Evolutionary conservation across 1,140 invertebrate species (phyloP).

Genomic region (Onthophagus taurus): DNA sequence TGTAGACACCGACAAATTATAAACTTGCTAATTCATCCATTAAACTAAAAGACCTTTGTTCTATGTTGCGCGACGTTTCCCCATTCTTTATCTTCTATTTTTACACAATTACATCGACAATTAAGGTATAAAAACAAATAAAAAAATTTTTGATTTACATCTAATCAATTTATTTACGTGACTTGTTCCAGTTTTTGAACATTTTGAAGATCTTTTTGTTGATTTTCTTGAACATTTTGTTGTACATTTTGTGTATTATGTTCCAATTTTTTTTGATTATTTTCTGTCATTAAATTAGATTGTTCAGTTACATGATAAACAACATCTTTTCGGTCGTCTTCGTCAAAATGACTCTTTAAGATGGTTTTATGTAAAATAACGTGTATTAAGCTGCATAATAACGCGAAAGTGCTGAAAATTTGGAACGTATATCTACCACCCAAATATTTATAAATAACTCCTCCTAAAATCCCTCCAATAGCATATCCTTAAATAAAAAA

Average conservation of each 20-base stretch:
- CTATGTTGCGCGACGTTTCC: too few species aligned
- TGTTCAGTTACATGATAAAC: background rate
- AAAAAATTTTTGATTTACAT: too few species aligned
- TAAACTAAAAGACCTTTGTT: too few species aligned
- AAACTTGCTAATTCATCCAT: too few species aligned
- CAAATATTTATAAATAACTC: slow-evolving; percentile 46
- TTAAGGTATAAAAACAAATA: too few species aligned
- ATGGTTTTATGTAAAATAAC: slow-evolving; percentile 39
- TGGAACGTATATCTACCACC: slow-evolving; percentile 46
- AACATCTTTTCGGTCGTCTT: slow-evolving; percentile 26
- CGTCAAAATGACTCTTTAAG: slow-evolving; percentile 34
- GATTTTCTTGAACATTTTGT: too few species aligned
- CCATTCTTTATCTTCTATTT: too few species aligned
- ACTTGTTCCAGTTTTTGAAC: background rate
- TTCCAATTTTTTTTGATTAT: too few species aligned
- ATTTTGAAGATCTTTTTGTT: too few species aligned
- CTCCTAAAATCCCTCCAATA: slow-evolving; percentile 51
- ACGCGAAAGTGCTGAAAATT: slow-evolving; percentile 43
- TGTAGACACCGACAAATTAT: too few species aligned
- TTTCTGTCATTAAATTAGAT: background rate
- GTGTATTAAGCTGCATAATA: slow-evolving; percentile 44
- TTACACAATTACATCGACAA: too few species aligned
- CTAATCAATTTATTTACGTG: background rate
- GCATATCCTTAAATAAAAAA: slow-evolving; percentile 43
- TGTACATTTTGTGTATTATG: too few species aligned